Base-by-base conservation (phyloP, 2,888 invertebrate species). In the Mythimna pallens region DNA sequence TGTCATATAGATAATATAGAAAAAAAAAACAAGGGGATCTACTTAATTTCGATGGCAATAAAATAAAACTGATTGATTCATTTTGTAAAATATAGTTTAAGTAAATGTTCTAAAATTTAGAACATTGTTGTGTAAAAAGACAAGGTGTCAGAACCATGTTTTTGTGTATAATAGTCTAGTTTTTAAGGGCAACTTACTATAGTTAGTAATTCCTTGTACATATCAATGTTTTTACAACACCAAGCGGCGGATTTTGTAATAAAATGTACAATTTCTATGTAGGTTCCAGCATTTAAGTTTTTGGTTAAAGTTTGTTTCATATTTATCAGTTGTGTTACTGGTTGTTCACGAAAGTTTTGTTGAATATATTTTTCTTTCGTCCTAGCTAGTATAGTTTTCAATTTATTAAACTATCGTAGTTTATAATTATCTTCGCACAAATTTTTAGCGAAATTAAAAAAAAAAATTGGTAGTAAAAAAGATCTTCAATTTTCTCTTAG, bases 31-130 rank as follows among this genome's bases (percentile, higher is more conserved):
- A 61, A 61, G 76, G 85, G 73, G 73, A 74, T 78, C 88, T 92
- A 91, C 91, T 91, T 91, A 92, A 88, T 87, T 87, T 87, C 71
- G 81, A 90, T 88, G 90, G 92, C 91, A 92, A 93, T 92, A 93
- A 91, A 59, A 20, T 73, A 70, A 65, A 43, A 81, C 73, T 78
- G 82, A 77, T 76, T 17, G 70, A 78, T 80, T 76, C 66, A 74
- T 72, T 20, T 83, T 70, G 34, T 87, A 80, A 69, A 70, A 73
- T 87, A 82, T 73, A 81, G 79, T 65, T 80, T 70, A 80, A 80
- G 81, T 73, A 43, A 82, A 88, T 93, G 94, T 92, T 94, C 94
- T 95, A 93, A 95, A 94, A 94, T 94, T 94, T 94, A 94, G 94
- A 87, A 90, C 92, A 92, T 92, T 80, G 81, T 75, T 78, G 76